These are phyloP conservation scores for Xanthorhoe designata DNA, from an alignment of 2,888 invertebrate genomes.

Conservation along the genomic window DNA sequence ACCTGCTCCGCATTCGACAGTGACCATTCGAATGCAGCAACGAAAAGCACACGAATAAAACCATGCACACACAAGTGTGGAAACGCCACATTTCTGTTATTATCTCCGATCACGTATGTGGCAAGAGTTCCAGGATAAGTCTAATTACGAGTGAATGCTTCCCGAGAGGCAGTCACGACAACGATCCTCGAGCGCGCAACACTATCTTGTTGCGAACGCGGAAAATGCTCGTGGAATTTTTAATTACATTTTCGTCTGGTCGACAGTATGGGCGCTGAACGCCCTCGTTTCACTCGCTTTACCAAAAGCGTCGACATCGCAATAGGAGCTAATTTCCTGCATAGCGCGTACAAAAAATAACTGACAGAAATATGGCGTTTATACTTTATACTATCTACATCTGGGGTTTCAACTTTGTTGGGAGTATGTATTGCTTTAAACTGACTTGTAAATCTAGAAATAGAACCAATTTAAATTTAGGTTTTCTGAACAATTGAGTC, in stretches of 20 bases:
- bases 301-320: conserved; percentile 84
- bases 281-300: conserved; percentile 81
- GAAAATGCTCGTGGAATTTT: conserved; percentile 85
- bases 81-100: conserved; percentile 57
- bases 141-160: conserved; percentile 82
- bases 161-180: conserved; percentile 80
- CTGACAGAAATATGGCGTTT: conserved; percentile 77
- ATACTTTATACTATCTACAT: conserved; percentile 56
- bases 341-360: conserved; percentile 79
- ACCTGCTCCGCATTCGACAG: conserved; percentile 85
- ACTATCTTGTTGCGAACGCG: conserved; percentile 83
- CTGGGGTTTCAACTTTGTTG: conserved; percentile 59
- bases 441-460: not conserved
- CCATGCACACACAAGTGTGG: conserved; percentile 10
- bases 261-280: conserved; percentile 76
- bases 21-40: conserved; percentile 38
- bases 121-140: conserved; percentile 76
- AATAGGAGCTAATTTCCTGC: conserved; percentile 86
- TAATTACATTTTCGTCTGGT: conserved; percentile 85
- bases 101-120: conserved; percentile 62
- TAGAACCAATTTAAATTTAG: not conserved
- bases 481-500: too few relatives aligned
- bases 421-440: conserved; percentile 48
- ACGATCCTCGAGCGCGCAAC: conserved; percentile 77
- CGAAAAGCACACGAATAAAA: conserved; percentile 30